These are phyloP conservation scores for Vanessa atalanta DNA, from an alignment of 1,140 invertebrate species.

Conservation along the genomic window DNA sequence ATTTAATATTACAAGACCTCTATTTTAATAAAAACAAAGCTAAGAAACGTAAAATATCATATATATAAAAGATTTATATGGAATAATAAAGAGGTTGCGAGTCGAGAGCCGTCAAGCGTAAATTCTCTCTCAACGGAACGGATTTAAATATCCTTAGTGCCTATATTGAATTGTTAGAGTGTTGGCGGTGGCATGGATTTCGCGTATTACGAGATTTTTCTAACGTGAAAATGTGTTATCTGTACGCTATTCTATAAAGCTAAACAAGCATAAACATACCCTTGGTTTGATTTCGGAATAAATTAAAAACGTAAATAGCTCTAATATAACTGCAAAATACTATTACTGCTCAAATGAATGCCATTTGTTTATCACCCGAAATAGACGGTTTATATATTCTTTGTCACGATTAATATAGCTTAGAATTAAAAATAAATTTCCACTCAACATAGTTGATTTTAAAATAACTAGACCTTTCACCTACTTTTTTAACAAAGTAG, in stretches of 20 bases:
- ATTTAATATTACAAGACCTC: neutral
- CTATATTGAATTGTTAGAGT: slow-evolving; percentile 14
- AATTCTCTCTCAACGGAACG: neutral
- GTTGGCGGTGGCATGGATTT: slow-evolving; percentile 1
- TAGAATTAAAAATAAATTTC: too few species aligned
- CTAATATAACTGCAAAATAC: too few species aligned
- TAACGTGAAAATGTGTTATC: slow-evolving; percentile 9
- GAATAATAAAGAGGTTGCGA: slow-evolving; percentile 1
- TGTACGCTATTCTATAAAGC: neutral
- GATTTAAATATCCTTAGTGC: slow-evolving; percentile 17
- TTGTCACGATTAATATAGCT: too few species aligned
- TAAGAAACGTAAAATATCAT: slow-evolving; percentile 1
- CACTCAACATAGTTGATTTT: too few species aligned
- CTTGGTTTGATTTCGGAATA: too few species aligned
- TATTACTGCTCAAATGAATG: too few species aligned
- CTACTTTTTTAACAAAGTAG: too few species aligned
- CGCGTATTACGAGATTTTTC: neutral
- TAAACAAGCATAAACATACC: too few species aligned
- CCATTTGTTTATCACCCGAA: too few species aligned
- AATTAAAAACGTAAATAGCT: too few species aligned
- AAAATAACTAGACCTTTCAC: too few species aligned
- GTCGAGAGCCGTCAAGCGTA: slow-evolving; percentile 7
- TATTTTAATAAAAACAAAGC: neutral
- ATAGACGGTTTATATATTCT: too few species aligned
- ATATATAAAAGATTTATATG: slow-evolving; percentile 7